A percentile compares a stretch with the other conserved stretches of the same genome.
Conservation (phyloP, 1,140 invertebrate genomes). For the Drosophila insularis region DNA sequence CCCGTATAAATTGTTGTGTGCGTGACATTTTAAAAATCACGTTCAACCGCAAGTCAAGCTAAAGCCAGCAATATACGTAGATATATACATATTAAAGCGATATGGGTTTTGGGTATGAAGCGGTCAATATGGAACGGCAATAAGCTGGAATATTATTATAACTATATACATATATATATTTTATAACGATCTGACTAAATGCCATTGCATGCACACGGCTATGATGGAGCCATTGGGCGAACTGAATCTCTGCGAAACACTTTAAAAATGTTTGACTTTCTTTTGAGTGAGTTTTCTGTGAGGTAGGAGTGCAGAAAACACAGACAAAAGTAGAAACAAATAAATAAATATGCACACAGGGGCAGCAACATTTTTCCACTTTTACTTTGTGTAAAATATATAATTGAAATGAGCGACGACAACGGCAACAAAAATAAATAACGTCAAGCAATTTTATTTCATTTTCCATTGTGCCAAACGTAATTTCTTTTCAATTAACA, state of each 20-base stretch:
- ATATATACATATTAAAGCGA: conserved; percentile 41
- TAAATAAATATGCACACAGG: conserved; percentile 20
- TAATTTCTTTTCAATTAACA: conserved; percentile 80
- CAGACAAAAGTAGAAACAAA: conserved; percentile 3
- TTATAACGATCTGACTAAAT: conserved; percentile 62
- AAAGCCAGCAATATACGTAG: conserved; percentile 40
- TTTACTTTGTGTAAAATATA: conserved; percentile 57
- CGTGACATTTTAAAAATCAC: conserved; percentile 78
- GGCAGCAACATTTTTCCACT: conserved; percentile 51
- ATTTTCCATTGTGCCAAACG: conserved; percentile 47
- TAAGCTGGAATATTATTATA: conserved; percentile 10
- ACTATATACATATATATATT: conserved; percentile 31
- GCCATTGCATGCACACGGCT: conserved; percentile 40
- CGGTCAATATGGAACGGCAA: conserved; percentile 30
- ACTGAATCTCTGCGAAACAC: background rate
- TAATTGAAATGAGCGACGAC: conserved; percentile 56
- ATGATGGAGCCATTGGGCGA: conserved; percentile 25
- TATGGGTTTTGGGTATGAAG: conserved; percentile 37
- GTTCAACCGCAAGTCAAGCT: conserved; percentile 59
- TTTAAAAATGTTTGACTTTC: conserved; percentile 22
- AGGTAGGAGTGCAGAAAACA: background rate
- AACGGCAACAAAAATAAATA: conserved; percentile 35
- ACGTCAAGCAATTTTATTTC: conserved; percentile 46
- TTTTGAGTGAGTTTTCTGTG: background rate
- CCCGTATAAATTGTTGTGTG: conserved; percentile 32